Percentiles rank a stretch among this genome's conserved stretches.
Evolutionary conservation across 2,113 vertebrate species (phyloP).

Genomic region (Sebastes fasciatus): DNA sequence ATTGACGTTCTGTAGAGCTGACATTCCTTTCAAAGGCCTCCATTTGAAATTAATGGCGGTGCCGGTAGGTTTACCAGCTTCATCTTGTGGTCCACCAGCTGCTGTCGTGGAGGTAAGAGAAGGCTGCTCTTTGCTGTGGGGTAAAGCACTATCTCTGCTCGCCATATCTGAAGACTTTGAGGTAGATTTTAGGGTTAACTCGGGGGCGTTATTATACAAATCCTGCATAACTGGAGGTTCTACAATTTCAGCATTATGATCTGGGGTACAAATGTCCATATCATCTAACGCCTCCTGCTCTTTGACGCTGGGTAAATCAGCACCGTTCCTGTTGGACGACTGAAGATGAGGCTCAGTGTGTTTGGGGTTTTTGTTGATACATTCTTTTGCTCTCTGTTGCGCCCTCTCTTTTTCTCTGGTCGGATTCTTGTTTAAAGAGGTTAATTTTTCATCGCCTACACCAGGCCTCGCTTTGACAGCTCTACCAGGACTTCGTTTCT

Average conservation of each 20-base stretch:
- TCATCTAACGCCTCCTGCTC: conserved; percentile 86
- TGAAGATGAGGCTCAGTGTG: conserved; percentile 54
- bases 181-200: conserved; percentile 48
- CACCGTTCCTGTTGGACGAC: conserved; percentile 56
- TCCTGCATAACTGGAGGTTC: conserved; percentile 53
- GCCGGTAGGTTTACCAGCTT: conserved; percentile 51
- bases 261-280: conserved; percentile 93
- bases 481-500: conserved; percentile 59
- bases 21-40: conserved; percentile 92
- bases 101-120: conserved; percentile 20
- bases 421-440: conserved; percentile 48
- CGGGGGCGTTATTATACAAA: conserved; percentile 10
- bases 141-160: conserved; percentile 21
- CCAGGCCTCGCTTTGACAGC: conserved; percentile 33
- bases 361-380: conserved; percentile 62
- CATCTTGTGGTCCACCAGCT: conserved; percentile 60
- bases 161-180: conserved; percentile 35
- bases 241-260: conserved; percentile 79
- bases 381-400: conserved; percentile 48
- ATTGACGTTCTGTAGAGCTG: conserved; percentile 71
- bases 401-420: conserved; percentile 51
- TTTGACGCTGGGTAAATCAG: conserved; percentile 50
- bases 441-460: conserved; percentile 42
- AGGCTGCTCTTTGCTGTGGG: conserved; percentile 49
- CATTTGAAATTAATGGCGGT: conserved; percentile 87